phyloP scores from a whole-genome alignment of 2,113 vertebrate genomes.

The Ptilorrhoa leucosticta region DNA sequence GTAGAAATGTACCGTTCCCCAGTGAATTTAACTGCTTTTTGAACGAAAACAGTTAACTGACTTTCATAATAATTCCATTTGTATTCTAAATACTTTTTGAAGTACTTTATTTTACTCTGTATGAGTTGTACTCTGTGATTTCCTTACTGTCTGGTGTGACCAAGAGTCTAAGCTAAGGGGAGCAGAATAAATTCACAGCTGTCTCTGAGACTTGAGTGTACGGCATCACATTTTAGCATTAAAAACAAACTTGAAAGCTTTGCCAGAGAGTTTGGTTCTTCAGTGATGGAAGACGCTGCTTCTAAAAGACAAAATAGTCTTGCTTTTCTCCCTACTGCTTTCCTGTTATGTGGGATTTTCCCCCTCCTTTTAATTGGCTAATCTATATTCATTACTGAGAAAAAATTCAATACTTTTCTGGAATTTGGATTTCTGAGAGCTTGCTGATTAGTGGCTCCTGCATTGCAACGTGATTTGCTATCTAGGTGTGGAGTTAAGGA shows the following conservation, averaged over 20 bases:
- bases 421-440: neutral
- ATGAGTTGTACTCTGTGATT: neutral
- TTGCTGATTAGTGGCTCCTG: neutral
- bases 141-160: neutral
- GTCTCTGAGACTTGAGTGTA: neutral
- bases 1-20: neutral
- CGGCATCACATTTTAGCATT: neutral
- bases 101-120: neutral
- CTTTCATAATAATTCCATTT: neutral
- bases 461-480: neutral
- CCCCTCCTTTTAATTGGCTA: neutral
- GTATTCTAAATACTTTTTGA: neutral
- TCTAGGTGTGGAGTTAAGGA: neutral
- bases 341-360: accelerated
- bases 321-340: neutral
- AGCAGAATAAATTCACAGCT: neutral
- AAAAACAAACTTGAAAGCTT: neutral
- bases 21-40: neutral
- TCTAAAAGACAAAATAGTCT: neutral
- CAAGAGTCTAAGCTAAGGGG: neutral
- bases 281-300: neutral
- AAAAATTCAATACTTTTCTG: neutral
- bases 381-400: neutral
- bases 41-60: neutral
- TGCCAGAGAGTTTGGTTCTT: neutral